phyloP scores from a whole-genome alignment of 2,797 vertebrate genomes.

The Enteromius thamalakanensis region DNA sequence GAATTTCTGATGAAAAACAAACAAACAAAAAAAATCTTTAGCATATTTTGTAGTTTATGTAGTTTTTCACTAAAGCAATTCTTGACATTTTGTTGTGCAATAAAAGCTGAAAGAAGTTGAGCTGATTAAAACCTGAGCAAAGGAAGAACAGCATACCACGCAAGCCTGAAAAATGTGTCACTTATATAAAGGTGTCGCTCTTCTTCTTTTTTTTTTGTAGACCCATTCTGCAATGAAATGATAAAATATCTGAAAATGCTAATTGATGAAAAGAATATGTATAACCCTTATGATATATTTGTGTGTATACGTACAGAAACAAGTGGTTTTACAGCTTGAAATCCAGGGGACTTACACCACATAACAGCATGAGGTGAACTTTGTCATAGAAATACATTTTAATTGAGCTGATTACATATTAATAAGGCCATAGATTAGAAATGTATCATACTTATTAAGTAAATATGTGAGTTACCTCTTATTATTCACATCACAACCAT shows the following conservation, averaged over 20 bases:
- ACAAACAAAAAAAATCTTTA: too few relatives aligned
- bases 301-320: background rate
- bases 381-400: background rate
- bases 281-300: background rate
- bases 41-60: too few relatives aligned
- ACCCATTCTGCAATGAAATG: background rate
- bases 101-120: conserved; percentile 3
- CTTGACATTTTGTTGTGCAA: conserved; percentile 1
- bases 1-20: background rate
- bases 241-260: background rate
- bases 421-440: background rate
- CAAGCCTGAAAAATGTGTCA: conserved; percentile 34
- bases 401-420: background rate
- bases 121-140: conserved; percentile 35
- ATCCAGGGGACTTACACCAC: conserved; percentile 15
- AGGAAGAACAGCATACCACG: conserved; percentile 45
- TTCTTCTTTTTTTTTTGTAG: conserved; percentile 18
- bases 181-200: conserved; percentile 36
- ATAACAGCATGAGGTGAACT: conserved; percentile 6
- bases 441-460: background rate
- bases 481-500: conserved; percentile 15
- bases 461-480: conserved; percentile 3
- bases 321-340: conserved; percentile 9
- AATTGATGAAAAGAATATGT: background rate
- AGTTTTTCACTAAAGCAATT: background rate